A percentile compares a stretch with the other conserved stretches of the same genome.
These are phyloP conservation scores for Lottia gigantea DNA, from an alignment of 2,888 invertebrate genomes.

Conservation along the genomic window DNA sequence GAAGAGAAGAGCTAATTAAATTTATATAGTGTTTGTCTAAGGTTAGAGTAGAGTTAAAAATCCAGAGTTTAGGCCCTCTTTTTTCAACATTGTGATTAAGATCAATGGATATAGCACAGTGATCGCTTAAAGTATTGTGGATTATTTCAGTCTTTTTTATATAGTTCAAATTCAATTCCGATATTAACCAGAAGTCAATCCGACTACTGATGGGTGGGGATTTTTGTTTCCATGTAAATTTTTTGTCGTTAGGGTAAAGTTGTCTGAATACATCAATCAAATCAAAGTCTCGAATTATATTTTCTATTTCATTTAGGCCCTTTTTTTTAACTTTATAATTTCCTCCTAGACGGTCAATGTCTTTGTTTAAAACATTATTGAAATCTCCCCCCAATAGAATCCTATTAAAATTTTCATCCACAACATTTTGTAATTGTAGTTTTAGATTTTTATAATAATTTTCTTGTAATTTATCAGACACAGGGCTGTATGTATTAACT, in stretches of 20 bases:
- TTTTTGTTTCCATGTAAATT: background rate
- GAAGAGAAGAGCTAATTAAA: constrained; percentile 1
- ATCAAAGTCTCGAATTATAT: background rate
- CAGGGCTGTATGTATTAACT: background rate
- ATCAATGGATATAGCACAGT: background rate
- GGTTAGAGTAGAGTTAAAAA: background rate
- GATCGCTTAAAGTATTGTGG: background rate
- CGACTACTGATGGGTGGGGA: background rate
- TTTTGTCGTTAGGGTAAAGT: background rate
- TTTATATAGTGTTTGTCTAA: constrained; percentile 11
- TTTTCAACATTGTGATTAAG: background rate
- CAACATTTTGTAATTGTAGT: background rate
- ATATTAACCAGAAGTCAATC: no score
- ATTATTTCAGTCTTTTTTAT: background rate
- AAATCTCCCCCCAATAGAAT: background rate
- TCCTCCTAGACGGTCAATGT: background rate
- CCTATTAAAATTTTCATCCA: background rate
- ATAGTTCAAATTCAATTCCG: no score
- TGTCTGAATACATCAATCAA: background rate
- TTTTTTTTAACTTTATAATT: background rate
- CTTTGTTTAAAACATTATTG: background rate
- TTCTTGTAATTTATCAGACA: background rate
- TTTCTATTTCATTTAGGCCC: background rate
- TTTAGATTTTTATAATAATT: background rate
- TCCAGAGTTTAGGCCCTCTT: background rate